A percentile compares a stretch with the other conserved stretches of the same genome.
These are phyloP conservation scores for Sebastes oblongus DNA, from an alignment of 2,797 vertebrate species.

Conservation along the genomic window DNA sequence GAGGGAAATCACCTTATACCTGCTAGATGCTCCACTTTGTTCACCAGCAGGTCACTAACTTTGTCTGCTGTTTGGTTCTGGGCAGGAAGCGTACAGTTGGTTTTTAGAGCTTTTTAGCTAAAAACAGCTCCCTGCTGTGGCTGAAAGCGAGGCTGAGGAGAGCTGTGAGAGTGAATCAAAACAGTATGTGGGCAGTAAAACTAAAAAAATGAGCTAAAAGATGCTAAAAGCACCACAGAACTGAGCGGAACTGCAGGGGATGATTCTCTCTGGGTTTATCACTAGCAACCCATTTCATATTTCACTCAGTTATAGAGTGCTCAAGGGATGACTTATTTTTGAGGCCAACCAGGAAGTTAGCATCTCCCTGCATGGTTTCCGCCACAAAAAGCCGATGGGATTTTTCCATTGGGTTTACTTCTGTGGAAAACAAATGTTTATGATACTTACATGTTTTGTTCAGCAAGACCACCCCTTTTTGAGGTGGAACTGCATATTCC, in stretches of 20 bases:
- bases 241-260: neutral
- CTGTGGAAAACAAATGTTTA: no score
- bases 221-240: neutral
- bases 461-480: no score
- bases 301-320: neutral
- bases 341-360: no score
- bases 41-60: neutral
- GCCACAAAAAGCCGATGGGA: no score
- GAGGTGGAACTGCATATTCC: fast-evolving
- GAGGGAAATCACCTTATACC: neutral
- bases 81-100: no score
- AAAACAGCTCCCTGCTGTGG: neutral
- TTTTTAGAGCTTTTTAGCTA: neutral
- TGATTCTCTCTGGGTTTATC: neutral
- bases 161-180: neutral
- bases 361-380: no score
- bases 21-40: neutral
- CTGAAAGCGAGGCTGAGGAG: neutral
- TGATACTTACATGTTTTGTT: no score
- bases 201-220: neutral
- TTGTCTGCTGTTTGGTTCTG: no score
- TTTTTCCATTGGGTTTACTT: no score
- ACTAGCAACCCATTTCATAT: neutral
- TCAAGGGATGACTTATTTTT: no score
- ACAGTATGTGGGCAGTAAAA: neutral